These are phyloP conservation scores for Umimayanthus kanabou DNA, from an alignment of 92 coral and sea anemone genomes.

Conservation along the genomic window DNA sequence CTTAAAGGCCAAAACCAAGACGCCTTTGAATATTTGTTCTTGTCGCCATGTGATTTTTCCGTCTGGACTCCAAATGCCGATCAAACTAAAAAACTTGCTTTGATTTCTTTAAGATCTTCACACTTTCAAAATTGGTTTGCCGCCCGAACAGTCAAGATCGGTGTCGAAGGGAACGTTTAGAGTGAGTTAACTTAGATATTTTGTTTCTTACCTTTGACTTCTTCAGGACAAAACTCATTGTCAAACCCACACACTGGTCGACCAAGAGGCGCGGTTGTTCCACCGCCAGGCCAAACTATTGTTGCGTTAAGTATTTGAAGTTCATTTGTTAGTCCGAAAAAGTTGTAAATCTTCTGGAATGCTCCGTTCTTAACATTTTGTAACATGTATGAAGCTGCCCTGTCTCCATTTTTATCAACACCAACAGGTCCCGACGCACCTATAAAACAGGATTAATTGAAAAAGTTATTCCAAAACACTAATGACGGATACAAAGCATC, in stretches of 20 bases:
- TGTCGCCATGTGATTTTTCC: too few species aligned
- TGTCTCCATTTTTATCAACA: constrained; percentile 68
- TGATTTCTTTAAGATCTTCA: too few species aligned
- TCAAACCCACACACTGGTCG: constrained; percentile 83
- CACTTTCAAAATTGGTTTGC: too few species aligned
- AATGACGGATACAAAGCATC: background rate
- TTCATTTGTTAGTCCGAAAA: constrained; percentile 46
- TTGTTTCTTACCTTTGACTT: constrained; percentile 50
- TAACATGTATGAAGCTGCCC: constrained; percentile 58
- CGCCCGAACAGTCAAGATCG: too few species aligned
- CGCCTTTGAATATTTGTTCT: too few species aligned
- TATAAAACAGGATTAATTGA: background rate
- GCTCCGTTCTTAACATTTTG: constrained; percentile 21
- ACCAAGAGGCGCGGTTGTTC: constrained; percentile 68
- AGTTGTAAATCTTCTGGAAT: constrained; percentile 49
- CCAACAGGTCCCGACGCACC: constrained; percentile 67
- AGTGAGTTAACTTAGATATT: too few species aligned
- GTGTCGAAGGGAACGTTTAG: too few species aligned
- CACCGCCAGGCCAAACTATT: constrained; percentile 75
- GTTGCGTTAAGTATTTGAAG: constrained; percentile 48
- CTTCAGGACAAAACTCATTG: constrained; percentile 58
- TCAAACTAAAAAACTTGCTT: too few species aligned
- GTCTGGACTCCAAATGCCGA: too few species aligned
- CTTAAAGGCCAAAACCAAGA: too few species aligned
- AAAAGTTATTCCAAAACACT: background rate